Percentiles rank a stretch among this genome's conserved stretches.
phyloP scores from a whole-genome alignment of 2,113 vertebrate species.

The Steatornis caripensis region DNA sequence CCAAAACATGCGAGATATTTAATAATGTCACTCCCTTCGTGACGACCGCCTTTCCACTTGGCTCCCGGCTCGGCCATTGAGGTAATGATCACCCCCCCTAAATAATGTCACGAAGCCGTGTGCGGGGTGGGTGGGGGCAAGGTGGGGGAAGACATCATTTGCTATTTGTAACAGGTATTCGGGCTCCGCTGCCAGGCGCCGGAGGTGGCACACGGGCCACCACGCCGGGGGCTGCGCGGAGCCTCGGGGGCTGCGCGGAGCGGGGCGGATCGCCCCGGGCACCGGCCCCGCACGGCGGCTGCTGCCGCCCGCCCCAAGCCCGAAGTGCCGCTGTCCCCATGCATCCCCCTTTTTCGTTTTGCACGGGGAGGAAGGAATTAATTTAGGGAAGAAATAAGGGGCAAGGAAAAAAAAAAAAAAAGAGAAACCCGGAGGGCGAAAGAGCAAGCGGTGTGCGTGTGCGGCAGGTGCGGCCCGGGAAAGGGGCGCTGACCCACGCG shows the following conservation, averaged over 20 bases:
- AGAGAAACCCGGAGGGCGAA: fast-evolving
- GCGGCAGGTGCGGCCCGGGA: not conserved
- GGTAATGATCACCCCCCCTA: not conserved
- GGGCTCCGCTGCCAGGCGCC: not conserved
- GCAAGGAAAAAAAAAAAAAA: not conserved
- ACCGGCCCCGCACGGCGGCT: not conserved
- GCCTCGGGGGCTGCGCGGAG: not conserved
- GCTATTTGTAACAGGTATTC: not conserved
- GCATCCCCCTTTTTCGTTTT: not conserved
- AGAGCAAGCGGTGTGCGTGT: not conserved
- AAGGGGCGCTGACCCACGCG: not conserved
- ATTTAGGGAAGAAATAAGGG: not conserved
- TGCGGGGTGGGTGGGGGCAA: not conserved
- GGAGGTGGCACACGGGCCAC: not conserved
- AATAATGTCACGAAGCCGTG: not conserved
- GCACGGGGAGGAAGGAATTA: not conserved
- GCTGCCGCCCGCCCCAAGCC: not conserved
- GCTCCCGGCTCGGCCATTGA: not conserved
- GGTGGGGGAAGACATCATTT: not conserved
- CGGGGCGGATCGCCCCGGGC: too few species aligned
- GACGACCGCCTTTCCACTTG: not conserved
- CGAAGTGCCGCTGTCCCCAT: too few species aligned
- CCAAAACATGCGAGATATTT: not conserved
- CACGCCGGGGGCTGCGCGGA: not conserved
- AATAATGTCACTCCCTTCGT: not conserved